Percentiles rank a stretch among this genome's conserved stretches.
These are phyloP conservation scores for Tyria jacobaeae DNA, from an alignment of 2,888 invertebrate species.

Conservation along the genomic window DNA sequence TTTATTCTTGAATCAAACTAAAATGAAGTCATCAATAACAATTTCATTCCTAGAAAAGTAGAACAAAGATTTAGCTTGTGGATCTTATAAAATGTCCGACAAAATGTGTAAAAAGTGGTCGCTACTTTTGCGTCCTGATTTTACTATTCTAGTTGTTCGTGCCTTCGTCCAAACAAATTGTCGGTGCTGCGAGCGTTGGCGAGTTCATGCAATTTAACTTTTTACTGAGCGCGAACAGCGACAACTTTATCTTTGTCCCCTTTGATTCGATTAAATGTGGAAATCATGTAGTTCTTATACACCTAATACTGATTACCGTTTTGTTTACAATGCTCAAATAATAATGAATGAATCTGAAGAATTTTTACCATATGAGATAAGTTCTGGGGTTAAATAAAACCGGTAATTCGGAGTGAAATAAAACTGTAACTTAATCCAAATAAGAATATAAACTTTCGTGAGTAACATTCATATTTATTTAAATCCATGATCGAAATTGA, in stretches of 20 bases:
- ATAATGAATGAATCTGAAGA: no score
- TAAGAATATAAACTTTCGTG: no score
- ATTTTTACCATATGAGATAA: no score
- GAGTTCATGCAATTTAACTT: slow-evolving; percentile 74
- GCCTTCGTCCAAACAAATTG: slow-evolving; percentile 54
- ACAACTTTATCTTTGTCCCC: slow-evolving; percentile 65
- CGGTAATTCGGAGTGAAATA: no score
- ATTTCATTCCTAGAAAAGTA: neutral
- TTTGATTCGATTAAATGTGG: slow-evolving; percentile 67
- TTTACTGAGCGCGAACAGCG: slow-evolving; percentile 60
- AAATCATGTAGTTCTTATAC: slow-evolving; percentile 51
- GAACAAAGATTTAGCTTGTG: neutral
- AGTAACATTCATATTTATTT: no score
- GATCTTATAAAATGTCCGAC: neutral
- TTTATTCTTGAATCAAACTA: no score
- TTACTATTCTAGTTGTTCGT: slow-evolving; percentile 41
- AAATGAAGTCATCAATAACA: neutral
- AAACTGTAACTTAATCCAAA: no score
- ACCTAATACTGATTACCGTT: neutral
- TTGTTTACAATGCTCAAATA: neutral
- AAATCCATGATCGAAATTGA: no score
- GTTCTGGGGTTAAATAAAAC: no score
- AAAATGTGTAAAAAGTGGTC: slow-evolving; percentile 15
- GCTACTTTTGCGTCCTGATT: slow-evolving; percentile 32
- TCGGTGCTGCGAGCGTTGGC: slow-evolving; percentile 42